These are phyloP conservation scores for Lichenostomus cassidix DNA, from an alignment of 2,113 vertebrate species.

Conservation along the genomic window DNA sequence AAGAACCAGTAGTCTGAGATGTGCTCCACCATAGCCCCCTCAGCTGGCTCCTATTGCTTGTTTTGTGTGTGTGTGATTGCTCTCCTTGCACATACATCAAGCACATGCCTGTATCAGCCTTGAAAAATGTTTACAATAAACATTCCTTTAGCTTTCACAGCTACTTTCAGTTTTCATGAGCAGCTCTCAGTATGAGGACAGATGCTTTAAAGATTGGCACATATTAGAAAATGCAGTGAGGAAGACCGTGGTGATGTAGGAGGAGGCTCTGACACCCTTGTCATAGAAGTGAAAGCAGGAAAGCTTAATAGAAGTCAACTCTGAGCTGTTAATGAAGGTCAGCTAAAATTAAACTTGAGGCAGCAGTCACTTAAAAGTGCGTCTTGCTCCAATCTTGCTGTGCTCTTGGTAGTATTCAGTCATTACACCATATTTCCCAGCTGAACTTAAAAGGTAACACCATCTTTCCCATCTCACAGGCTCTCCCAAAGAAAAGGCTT, in stretches of 20 bases:
- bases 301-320: not conserved
- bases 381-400: not conserved
- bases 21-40: not conserved
- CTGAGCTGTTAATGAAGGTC: not conserved
- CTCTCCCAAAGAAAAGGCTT: not conserved
- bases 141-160: not conserved
- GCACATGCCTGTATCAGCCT: accelerated
- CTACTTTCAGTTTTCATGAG: not conserved
- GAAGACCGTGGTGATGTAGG: accelerated
- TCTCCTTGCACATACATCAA: not conserved
- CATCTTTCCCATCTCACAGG: not conserved
- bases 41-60: not conserved
- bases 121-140: not conserved
- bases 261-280: not conserved
- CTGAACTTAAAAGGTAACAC: not conserved
- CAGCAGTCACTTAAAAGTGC: not conserved
- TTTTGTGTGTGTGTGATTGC: not conserved
- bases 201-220: not conserved
- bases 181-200: not conserved
- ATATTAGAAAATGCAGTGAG: not conserved
- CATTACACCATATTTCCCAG: not conserved
- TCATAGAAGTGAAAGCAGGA: not conserved
- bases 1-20: not conserved
- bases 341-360: not conserved
- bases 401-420: not conserved